Percentiles rank a stretch among this genome's conserved stretches.
Conservation (phyloP, 2,113 vertebrate species). For the Lichenostomus cassidix region DNA sequence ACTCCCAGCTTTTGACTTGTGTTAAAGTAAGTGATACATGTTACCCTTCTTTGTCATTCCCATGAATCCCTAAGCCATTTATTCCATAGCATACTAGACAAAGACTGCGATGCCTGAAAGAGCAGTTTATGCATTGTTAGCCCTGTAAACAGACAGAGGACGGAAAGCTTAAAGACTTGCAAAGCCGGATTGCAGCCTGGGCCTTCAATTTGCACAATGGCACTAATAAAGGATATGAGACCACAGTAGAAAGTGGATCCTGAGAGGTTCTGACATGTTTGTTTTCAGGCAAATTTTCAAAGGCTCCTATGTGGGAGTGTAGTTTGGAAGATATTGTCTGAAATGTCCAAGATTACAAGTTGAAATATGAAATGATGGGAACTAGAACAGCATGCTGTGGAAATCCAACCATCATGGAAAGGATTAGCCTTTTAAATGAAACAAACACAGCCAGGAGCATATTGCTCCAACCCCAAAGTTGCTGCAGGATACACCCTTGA, state of each 20-base stretch:
- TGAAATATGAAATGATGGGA: not conserved
- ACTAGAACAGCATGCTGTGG: not conserved
- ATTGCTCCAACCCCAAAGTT: not conserved
- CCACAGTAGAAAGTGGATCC: not conserved
- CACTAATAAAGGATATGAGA: not conserved
- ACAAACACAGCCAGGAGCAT: not conserved
- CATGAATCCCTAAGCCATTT: not conserved
- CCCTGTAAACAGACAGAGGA: not conserved
- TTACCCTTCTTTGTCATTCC: not conserved
- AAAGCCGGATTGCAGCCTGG: not conserved
- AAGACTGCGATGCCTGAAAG: not conserved
- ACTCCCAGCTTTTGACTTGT: not conserved
- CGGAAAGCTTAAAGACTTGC: not conserved
- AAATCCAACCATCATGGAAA: not conserved
- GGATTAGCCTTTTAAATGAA: constrained; percentile 6
- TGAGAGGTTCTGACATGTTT: not conserved
- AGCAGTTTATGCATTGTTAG: not conserved
- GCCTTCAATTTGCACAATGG: not conserved
- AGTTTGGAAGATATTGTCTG: not conserved
- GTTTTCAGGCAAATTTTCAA: not conserved
- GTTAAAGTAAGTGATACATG: not conserved
- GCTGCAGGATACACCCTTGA: not conserved
- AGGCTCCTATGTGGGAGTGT: not conserved
- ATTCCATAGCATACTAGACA: not conserved
- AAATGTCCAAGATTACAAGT: not conserved